Evolutionary conservation across 1,140 invertebrate species (phyloP).

Genomic region (Neodiprion virginianus): DNA sequence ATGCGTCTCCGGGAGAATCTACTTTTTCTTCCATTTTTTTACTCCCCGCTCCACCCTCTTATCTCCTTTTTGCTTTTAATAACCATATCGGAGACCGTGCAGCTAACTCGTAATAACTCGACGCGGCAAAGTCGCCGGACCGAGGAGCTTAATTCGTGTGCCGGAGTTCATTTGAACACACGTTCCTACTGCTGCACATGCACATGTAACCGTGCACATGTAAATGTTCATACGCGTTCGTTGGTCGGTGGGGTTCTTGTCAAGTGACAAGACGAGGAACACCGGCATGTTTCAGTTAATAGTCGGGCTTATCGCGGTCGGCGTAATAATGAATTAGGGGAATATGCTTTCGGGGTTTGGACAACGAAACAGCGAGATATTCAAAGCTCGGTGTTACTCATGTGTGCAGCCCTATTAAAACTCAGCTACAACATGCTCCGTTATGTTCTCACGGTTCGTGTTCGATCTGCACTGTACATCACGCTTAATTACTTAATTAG

Average conservation of each 20-base stretch:
- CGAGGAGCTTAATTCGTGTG: neutral
- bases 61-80: neutral
- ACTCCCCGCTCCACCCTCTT: too few relatives aligned
- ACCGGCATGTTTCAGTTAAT: neutral
- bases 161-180: neutral
- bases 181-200: neutral
- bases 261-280: neutral
- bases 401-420: too few relatives aligned
- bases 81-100: neutral
- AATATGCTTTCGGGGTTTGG: neutral
- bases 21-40: constrained; percentile 14
- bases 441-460: too few relatives aligned
- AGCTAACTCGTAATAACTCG: neutral
- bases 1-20: constrained; percentile 32
- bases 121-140: neutral
- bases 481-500: too few relatives aligned
- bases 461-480: too few relatives aligned
- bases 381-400: too few relatives aligned
- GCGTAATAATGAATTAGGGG: neutral
- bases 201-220: too few relatives aligned
- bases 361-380: too few relatives aligned
- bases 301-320: neutral
- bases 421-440: too few relatives aligned
- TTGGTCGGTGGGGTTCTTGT: neutral
- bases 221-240: neutral